Base-by-base conservation (phyloP, 2,797 vertebrate species). In the Bryconaethiops microstoma region DNA sequence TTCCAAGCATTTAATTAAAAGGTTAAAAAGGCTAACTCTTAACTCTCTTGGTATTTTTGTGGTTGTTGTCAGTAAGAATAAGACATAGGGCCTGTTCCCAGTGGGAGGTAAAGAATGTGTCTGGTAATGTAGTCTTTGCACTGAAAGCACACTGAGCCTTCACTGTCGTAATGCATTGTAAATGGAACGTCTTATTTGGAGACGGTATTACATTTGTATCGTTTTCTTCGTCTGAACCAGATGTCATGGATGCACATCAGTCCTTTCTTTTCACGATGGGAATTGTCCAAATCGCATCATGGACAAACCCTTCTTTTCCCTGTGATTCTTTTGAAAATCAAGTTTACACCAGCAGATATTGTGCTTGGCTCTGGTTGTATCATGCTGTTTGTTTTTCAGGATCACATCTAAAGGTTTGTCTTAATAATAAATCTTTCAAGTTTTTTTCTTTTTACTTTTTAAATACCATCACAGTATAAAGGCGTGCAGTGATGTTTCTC, bases 321-420 rank as follows among this genome's bases (percentile, higher is more conserved):
- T 45, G 7, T 25, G 7, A 5, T 76, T 48, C 2, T 7, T 54
- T n/a, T 9, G 52, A 48, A 62, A 45, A n/a, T 73, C 48, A 45
- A 76, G 50, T 76, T 76, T 79, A 54, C 1, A 70, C 72, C 68
- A 75, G 60, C 21, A 73, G 65, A 79, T 81, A 74, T 83, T 86
- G 77, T 83, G 25, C 68, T 83, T 86, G 82, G 68, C 82, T 40
- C 45, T 40, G 13, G 17, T 60, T 77, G 45, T 71, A 60, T 69
- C 21, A 25, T 14, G 2, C 65, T 72, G 72, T 83, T 83, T 76
- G 42, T 79, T 83, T 77, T 74, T 10, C 0, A 73, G 65, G 72
- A 60, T 48, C 5, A 65, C 19, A 40, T 80, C 13, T 78, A 35
- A 68, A 68, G n/a, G 40, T 83, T 55, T 4, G 40, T 71, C 52